Percentiles rank a stretch among this genome's conserved stretches.
Evolutionary conservation across 2,888 invertebrate genomes (phyloP).

Genomic region (Trichacis sp.): DNA sequence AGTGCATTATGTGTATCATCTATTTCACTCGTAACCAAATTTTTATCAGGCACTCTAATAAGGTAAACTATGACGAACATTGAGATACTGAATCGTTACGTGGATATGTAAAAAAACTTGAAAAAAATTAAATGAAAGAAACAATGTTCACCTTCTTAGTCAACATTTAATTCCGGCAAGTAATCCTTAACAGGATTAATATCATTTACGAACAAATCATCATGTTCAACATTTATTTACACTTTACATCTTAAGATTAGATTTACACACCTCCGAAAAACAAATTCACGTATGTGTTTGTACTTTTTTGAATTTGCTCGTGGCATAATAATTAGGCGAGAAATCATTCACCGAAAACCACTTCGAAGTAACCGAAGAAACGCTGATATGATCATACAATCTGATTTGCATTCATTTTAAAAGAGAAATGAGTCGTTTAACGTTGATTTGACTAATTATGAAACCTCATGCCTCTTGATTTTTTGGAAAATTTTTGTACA

Average conservation of each 20-base stretch:
- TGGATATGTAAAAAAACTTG: background rate
- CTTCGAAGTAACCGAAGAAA: background rate
- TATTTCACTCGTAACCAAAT: background rate
- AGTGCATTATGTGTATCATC: background rate
- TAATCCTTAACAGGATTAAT: background rate
- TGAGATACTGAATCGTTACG: background rate
- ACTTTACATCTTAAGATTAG: background rate
- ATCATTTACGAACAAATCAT: background rate
- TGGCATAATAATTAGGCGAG: background rate
- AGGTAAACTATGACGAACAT: background rate
- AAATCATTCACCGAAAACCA: background rate
- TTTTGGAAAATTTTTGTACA: too few relatives aligned
- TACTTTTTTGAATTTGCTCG: slow-evolving; percentile 1
- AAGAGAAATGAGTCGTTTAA: too few relatives aligned
- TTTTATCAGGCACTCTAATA: background rate
- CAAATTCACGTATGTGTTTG: background rate
- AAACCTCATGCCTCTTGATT: too few relatives aligned
- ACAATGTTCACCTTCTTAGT: background rate
- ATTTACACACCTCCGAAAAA: background rate
- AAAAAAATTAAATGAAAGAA: too few relatives aligned
- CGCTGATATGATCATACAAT: background rate
- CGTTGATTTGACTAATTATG: too few relatives aligned
- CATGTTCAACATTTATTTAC: slow-evolving; percentile 1
- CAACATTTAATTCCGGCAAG: background rate
- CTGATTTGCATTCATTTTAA: background rate